Evolutionary conservation across 1,140 invertebrate species (phyloP), one percentile per base, ranked within the genome.

Genomic region (Heliothis subflexa): DNA sequence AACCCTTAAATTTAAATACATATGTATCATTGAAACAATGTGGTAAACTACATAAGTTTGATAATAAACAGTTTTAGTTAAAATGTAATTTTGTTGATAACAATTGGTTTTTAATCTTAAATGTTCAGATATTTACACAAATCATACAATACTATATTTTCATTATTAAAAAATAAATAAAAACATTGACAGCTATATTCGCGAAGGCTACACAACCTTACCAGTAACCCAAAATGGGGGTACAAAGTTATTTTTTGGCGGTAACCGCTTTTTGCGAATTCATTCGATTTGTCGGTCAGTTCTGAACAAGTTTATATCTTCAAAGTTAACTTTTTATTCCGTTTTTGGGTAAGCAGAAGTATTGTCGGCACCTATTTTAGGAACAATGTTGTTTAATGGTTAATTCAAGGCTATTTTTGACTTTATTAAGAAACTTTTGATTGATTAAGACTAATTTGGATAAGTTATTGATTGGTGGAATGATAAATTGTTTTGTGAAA

Each of bases 361-460:
- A 2, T 64, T 47, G 61, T 5, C 61, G 33, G 61, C 45, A 64
- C 61, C 61, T 45, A 64, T 21, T 64, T 64, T 47, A 21, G 61
- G 2, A 3, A 40, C 1, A 40, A 18, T 47, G 40, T 64, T 18
- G 61, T 47, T 68, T 68, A 14, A 50, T 25, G 47, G 64, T 50
- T 9, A 49, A 49, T 68, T 2, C 18, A 5, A 13, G 16, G 64
- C 12, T 68, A 68, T 28, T 68, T 68, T 50, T 68, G 25, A 13
- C 47, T 52, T 50, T 62, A 62, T 7, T 18, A 57, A 57, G 55
- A 21, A 57, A 57, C 12, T 18, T 4, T 12, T 18, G 40, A 21
- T n/a, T 47, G 18, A 47, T 47, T 45, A 13, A 33, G 33, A 12
- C 11, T 7, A 2, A 4, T 62, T 64, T 33, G 52, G 14, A 40